Evolutionary conservation across 2,888 invertebrate species (phyloP).

Genomic region (Clitarchus hookeri): DNA sequence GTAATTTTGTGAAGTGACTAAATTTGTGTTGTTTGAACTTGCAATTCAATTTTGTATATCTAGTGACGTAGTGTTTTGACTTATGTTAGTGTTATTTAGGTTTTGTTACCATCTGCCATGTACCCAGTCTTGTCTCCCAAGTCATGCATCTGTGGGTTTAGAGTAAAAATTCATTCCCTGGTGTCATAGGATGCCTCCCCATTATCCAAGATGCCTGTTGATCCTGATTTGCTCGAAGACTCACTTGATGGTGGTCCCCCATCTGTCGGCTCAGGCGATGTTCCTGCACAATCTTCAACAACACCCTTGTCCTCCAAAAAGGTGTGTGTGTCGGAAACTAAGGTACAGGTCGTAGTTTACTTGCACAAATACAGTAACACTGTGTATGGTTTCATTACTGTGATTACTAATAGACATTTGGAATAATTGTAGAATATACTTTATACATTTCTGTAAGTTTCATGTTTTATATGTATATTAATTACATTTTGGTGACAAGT

Average conservation of each 20-base stretch:
- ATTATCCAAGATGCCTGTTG: constrained; percentile 31
- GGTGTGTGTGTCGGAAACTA: constrained; percentile 43
- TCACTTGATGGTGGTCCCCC: constrained; percentile 79
- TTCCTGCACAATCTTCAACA: constrained; percentile 58
- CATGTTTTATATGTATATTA: neutral
- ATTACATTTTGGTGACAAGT: neutral
- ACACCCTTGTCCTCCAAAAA: constrained; percentile 50
- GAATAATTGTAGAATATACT: no score
- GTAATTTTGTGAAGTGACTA: neutral
- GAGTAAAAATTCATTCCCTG: neutral
- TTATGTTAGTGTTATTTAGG: no score
- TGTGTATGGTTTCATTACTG: no score
- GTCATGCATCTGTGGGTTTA: neutral
- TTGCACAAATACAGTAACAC: no score
- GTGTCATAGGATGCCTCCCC: constrained; percentile 16
- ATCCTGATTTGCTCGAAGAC: constrained; percentile 65
- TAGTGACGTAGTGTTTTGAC: no score
- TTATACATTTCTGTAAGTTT: neutral
- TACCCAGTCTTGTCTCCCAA: neutral
- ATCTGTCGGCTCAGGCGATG: constrained; percentile 80
- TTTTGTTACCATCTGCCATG: no score
- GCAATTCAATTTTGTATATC: no score
- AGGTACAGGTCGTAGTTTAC: neutral
- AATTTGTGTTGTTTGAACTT: no score
- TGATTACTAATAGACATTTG: no score